A percentile compares a stretch with the other conserved stretches of the same genome.
These are phyloP conservation scores for Xenopus borealis DNA, from an alignment of 2,113 vertebrate genomes.

Conservation along the genomic window DNA sequence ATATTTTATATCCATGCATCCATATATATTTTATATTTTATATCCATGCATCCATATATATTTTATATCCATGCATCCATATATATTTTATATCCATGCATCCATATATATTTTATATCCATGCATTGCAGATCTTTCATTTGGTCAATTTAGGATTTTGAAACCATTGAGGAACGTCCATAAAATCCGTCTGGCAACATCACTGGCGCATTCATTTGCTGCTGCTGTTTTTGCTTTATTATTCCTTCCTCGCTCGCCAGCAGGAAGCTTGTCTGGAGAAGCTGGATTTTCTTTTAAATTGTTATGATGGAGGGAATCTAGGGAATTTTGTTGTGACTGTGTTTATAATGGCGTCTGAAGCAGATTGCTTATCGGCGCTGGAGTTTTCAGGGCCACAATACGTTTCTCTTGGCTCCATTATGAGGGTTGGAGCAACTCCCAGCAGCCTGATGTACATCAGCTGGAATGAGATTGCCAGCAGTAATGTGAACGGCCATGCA, in stretches of 20 bases:
- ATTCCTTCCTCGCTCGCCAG: background rate
- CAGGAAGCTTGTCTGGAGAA: conserved; percentile 5
- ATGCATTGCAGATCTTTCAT: too few species aligned
- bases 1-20: too few species aligned
- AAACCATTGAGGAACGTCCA: too few species aligned
- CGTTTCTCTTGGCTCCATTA: conserved; percentile 32
- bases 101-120: too few species aligned
- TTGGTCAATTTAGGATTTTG: too few species aligned
- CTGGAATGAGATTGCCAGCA: conserved; percentile 12
- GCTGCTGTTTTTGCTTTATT: too few species aligned
- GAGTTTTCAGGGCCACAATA: background rate
- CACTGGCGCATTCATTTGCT: too few species aligned
- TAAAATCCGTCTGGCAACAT: too few species aligned
- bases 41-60: too few species aligned
- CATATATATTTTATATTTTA: too few species aligned
- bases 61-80: too few species aligned
- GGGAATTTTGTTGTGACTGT: conserved; percentile 35
- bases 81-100: too few species aligned
- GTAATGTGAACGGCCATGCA: background rate
- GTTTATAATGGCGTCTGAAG: conserved; percentile 22
- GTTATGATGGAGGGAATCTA: conserved; percentile 19
- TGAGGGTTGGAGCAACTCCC: conserved; percentile 7
- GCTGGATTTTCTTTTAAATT: conserved; percentile 1
- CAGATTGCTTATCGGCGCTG: conserved; percentile 28
- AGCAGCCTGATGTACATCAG: conserved; percentile 20